A percentile compares a stretch with the other conserved stretches of the same genome.
Conservation (phyloP, 53 echinoderm and acorn worm species). For the Apostichopus leukothele region DNA sequence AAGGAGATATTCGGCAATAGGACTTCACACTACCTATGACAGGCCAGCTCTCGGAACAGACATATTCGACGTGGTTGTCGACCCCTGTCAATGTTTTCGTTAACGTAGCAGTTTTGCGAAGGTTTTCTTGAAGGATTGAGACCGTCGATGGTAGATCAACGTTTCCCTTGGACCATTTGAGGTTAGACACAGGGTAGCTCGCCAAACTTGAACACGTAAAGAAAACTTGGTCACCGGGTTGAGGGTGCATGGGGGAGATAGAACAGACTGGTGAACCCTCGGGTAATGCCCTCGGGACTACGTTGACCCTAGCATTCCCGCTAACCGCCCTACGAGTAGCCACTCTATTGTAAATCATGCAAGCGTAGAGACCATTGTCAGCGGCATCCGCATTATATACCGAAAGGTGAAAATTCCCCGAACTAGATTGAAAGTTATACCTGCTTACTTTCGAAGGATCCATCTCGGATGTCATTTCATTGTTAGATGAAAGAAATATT, state of each 20-base stretch:
- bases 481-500: slow-evolving; percentile 57
- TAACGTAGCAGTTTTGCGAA: slow-evolving; percentile 55
- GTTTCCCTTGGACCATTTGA: slow-evolving; percentile 60
- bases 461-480: slow-evolving; percentile 39
- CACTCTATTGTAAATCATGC: slow-evolving; percentile 68
- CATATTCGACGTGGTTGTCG: slow-evolving; percentile 80
- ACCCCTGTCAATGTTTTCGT: slow-evolving; percentile 58
- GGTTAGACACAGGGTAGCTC: slow-evolving; percentile 43
- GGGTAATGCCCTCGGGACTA: slow-evolving; percentile 62
- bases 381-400: slow-evolving; percentile 32
- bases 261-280: slow-evolving; percentile 65
- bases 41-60: slow-evolving; percentile 74
- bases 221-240: slow-evolving; percentile 68
- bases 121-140: slow-evolving; percentile 41
- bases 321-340: slow-evolving; percentile 59
- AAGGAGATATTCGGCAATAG: slow-evolving; percentile 69
- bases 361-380: slow-evolving; percentile 80
- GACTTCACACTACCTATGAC: slow-evolving; percentile 56
- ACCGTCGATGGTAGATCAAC: slow-evolving; percentile 44
- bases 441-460: slow-evolving; percentile 41
- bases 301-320: slow-evolving; percentile 59
- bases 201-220: slow-evolving; percentile 69
- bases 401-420: slow-evolving; percentile 46
- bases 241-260: slow-evolving; percentile 67
- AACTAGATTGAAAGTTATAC: slow-evolving; percentile 35